These are phyloP conservation scores for Alitta virens DNA, from an alignment of 2,888 invertebrate species.

Conservation along the genomic window DNA sequence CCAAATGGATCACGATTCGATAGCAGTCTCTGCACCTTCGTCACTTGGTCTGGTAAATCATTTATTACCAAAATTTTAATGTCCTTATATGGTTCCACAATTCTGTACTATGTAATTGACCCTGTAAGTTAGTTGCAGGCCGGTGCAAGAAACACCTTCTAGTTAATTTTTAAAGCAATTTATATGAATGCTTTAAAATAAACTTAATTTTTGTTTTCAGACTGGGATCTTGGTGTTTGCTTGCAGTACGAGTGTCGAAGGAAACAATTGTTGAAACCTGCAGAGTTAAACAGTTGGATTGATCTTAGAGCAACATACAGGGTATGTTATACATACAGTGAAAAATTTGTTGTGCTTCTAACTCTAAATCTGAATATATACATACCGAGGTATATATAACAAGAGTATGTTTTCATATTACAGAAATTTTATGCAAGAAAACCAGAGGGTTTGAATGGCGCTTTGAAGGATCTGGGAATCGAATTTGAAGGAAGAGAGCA, in stretches of 20 bases:
- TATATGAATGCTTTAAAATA: no score
- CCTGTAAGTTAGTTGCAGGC: neutral
- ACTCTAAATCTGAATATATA: no score
- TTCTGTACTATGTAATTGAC: neutral
- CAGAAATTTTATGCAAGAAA: slow-evolving; percentile 62
- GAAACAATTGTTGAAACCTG: slow-evolving; percentile 62
- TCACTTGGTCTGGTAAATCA: slow-evolving; percentile 63
- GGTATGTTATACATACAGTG: slow-evolving; percentile 30
- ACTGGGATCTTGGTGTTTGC: slow-evolving; percentile 67
- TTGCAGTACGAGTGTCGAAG: slow-evolving; percentile 64
- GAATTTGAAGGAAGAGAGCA: slow-evolving; percentile 65
- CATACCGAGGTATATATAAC: no score
- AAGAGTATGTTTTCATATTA: slow-evolving; percentile 20
- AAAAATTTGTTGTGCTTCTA: no score
- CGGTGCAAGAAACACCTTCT: no score
- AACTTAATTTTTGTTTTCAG: no score
- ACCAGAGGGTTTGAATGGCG: slow-evolving; percentile 63
- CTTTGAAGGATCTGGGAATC: slow-evolving; percentile 63
- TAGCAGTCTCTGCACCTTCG: slow-evolving; percentile 41
- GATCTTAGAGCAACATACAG: slow-evolving; percentile 63
- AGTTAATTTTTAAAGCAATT: no score
- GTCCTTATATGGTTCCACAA: neutral
- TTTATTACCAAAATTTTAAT: no score
- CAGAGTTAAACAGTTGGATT: slow-evolving; percentile 64
- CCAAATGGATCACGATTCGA: no score